Evolutionary conservation across 2,113 vertebrate genomes (phyloP).

Genomic region (Oxyura jamaicensis): DNA sequence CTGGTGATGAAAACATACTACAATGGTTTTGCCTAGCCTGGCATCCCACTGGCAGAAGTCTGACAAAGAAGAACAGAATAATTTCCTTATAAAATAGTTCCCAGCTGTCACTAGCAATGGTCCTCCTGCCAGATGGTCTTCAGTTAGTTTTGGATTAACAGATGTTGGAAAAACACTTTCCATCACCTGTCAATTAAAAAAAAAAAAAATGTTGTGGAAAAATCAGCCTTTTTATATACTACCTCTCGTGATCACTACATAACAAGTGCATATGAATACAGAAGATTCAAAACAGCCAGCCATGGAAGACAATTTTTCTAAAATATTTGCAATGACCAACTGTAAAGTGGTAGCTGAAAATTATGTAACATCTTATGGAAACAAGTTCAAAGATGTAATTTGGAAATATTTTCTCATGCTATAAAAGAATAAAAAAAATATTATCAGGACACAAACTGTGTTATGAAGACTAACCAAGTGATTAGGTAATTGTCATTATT

Average conservation of each 20-base stretch:
- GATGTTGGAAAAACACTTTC: neutral
- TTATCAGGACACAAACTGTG: neutral
- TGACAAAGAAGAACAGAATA: neutral
- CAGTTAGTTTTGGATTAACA: neutral
- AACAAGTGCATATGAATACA: neutral
- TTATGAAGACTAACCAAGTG: slow-evolving; percentile 8
- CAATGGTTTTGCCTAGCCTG: neutral
- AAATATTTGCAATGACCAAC: neutral
- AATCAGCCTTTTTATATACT: neutral
- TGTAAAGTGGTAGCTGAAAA: neutral
- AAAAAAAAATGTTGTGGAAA: neutral
- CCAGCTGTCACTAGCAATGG: neutral
- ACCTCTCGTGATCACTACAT: neutral
- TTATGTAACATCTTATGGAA: neutral
- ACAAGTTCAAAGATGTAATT: neutral
- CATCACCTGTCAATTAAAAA: neutral
- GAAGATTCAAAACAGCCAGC: neutral
- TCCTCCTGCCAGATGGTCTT: neutral
- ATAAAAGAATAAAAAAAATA: neutral
- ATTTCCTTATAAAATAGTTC: neutral
- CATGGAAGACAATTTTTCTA: neutral
- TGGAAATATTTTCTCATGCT: neutral
- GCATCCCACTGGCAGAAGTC: neutral
- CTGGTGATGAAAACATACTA: neutral
- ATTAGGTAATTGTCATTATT: slow-evolving; percentile 42